Conservation (phyloP, 2,797 vertebrate species). For the Sarcophilus harrisii region DNA sequence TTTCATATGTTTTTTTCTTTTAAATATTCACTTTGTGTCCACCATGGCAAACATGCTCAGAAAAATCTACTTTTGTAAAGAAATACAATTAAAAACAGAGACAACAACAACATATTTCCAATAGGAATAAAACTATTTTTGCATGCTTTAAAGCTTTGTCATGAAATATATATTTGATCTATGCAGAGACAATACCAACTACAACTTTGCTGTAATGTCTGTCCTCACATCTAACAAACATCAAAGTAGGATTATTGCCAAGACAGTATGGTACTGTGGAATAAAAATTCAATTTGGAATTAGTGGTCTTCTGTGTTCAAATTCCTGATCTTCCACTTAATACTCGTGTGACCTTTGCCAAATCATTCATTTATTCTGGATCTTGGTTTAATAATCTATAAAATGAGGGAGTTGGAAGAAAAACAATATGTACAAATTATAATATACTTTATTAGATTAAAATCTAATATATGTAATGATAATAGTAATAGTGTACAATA, state of each 20-base stretch:
- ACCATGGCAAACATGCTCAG: background rate
- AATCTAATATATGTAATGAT: background rate
- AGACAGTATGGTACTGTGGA: background rate
- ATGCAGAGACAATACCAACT: background rate
- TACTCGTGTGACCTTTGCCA: background rate
- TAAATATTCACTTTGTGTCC: background rate
- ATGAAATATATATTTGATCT: background rate
- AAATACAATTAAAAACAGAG: background rate
- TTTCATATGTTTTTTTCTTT: background rate
- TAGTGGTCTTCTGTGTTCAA: background rate
- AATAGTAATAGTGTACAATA: background rate
- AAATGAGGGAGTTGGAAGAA: background rate
- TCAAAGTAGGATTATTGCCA: background rate
- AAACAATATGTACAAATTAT: background rate
- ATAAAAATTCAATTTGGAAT: background rate
- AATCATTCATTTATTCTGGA: background rate
- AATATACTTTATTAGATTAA: background rate
- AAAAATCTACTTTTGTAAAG: background rate
- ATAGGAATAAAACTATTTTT: background rate
- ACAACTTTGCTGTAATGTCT: background rate
- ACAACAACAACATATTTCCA: background rate
- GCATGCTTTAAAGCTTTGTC: background rate
- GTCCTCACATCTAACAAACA: background rate
- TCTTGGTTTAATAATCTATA: background rate
- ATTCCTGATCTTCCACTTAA: background rate